Conservation (phyloP, 2,888 invertebrate species). For the Spilarctia lutea region DNA sequence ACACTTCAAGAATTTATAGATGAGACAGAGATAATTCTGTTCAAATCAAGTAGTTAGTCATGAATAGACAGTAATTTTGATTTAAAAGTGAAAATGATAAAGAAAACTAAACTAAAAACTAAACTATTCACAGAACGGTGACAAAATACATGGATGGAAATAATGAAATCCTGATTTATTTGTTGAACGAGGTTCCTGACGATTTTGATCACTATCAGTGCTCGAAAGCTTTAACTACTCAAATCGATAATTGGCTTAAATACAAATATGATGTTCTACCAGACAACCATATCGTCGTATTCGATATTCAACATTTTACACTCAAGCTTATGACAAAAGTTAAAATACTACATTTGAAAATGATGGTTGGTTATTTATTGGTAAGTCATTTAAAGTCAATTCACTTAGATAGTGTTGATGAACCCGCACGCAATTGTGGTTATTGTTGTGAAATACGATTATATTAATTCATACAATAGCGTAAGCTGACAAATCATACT, state of each 20-base stretch:
- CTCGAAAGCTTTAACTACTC: constrained; percentile 66
- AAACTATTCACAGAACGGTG: constrained; percentile 56
- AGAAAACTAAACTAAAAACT: neutral
- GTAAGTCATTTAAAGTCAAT: constrained; percentile 65
- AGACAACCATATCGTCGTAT: constrained; percentile 69
- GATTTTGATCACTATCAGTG: constrained; percentile 69
- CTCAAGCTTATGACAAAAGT: constrained; percentile 67
- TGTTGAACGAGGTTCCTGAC: constrained; percentile 65
- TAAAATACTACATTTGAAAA: constrained; percentile 74
- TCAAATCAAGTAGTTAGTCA: too few species aligned
- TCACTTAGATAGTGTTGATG: too few species aligned
- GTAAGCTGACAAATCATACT: too few species aligned
- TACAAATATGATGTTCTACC: constrained; percentile 53
- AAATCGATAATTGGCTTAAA: constrained; percentile 71
- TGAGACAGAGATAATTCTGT: too few species aligned
- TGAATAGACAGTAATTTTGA: too few species aligned
- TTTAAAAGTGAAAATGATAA: neutral
- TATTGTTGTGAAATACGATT: too few species aligned
- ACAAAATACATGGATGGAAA: constrained; percentile 60
- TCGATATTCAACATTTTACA: constrained; percentile 69
- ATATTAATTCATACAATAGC: too few species aligned
- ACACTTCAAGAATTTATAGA: too few species aligned
- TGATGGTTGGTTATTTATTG: constrained; percentile 69
- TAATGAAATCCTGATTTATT: constrained; percentile 70
- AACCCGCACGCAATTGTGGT: too few species aligned